Conservation (phyloP, 2,797 vertebrate genomes). For the Jordanella pulchra region DNA sequence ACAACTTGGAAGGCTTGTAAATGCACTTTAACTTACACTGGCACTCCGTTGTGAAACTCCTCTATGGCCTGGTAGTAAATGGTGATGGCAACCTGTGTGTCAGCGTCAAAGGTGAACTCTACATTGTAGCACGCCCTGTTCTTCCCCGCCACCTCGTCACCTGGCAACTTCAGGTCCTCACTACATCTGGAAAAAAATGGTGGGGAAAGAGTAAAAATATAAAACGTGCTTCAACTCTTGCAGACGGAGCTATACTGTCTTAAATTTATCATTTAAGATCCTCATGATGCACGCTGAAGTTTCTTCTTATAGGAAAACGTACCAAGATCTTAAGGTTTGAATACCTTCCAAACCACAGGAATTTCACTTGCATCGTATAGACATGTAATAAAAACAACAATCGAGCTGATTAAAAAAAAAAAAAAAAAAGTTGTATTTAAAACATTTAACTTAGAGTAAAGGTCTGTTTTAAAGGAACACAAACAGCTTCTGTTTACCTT, state of each 20-base stretch:
- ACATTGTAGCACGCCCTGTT: conserved; percentile 91
- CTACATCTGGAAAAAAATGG: conserved; percentile 81
- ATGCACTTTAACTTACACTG: conserved; percentile 82
- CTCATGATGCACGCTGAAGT: too few relatives aligned
- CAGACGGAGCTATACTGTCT: not conserved
- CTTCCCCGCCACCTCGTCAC: conserved; percentile 83
- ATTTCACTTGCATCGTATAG: not conserved
- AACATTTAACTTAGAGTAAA: not conserved
- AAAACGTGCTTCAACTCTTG: not conserved
- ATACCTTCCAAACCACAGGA: not conserved
- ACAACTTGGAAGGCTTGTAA: too few relatives aligned
- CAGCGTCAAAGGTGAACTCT: conserved; percentile 96
- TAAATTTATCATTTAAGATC: not conserved
- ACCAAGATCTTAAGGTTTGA: not conserved
- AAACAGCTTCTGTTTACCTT: conserved; percentile 12
- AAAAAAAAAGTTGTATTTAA: not conserved
- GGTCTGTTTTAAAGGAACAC: not conserved
- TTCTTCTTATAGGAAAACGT: not conserved
- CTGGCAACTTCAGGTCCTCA: conserved; percentile 89
- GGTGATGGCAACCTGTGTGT: conserved; percentile 94
- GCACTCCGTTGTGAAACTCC: conserved; percentile 94
- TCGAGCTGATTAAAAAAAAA: not conserved
- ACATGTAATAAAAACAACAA: not conserved
- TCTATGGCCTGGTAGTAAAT: conserved; percentile 98
- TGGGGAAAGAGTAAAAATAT: not conserved